These are phyloP conservation scores for Dipus sagitta DNA, from an alignment of 2,797 vertebrate genomes.

Conservation along the genomic window DNA sequence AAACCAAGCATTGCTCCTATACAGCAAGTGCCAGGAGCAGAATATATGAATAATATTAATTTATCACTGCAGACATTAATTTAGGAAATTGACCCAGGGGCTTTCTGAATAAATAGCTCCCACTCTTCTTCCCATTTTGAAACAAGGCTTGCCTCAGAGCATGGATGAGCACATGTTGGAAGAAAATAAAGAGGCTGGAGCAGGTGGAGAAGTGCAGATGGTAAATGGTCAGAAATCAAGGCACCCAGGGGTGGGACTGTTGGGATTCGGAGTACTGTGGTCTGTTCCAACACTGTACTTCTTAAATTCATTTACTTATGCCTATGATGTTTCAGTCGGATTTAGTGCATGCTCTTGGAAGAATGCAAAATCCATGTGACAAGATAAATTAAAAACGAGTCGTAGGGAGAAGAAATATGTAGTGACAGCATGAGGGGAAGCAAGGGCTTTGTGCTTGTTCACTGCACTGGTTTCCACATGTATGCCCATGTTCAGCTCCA, in stretches of 20 bases:
- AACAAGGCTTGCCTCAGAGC: too few relatives aligned
- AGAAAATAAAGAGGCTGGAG: background rate
- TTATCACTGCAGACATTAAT: background rate
- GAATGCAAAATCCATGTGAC: background rate
- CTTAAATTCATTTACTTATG: background rate
- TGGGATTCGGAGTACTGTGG: background rate
- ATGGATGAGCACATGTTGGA: fast-evolving
- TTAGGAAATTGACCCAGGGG: background rate
- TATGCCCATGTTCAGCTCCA: background rate
- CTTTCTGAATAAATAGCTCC: too few relatives aligned
- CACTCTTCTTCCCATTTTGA: background rate
- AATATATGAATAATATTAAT: background rate
- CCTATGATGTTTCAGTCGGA: background rate
- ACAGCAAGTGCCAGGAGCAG: background rate
- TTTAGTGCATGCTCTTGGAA: background rate
- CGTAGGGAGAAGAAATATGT: background rate
- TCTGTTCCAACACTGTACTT: background rate
- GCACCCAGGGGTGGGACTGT: fast-evolving
- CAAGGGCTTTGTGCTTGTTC: background rate
- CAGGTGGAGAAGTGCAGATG: background rate
- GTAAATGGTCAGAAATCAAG: fast-evolving
- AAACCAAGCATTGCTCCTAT: fast-evolving
- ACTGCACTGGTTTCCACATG: fast-evolving
- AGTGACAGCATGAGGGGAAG: background rate
- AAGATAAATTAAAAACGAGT: background rate